Evolutionary conservation across 1,140 invertebrate species (phyloP), one percentile per base, ranked within the genome.

Genomic region (Holotrichia oblita): DNA sequence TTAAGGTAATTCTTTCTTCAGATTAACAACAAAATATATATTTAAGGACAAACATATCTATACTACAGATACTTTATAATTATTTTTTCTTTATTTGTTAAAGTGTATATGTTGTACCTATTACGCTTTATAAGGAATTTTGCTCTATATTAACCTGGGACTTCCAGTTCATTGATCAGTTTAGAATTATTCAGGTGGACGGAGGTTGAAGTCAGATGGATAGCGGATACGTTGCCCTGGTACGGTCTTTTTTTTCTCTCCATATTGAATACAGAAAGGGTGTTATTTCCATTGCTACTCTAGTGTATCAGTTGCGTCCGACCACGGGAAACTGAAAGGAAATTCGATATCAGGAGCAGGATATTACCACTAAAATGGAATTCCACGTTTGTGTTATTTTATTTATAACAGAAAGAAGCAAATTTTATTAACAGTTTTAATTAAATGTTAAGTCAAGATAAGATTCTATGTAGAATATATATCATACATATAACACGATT

Each of bases 191-290:
- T 55, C 48, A 55, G 48, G 48, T 55, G 48, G 48, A 55, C 48
- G 48, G 48, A 55, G 48, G n/a, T n/a, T 55, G 34, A 40, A 75
- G 73, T 75, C 73, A 75, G 73, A 42, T 75, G 73, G 73, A 40
- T 75, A 75, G 73, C 73, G 73, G 73, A 42, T 75, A 75, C 34
- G 40, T 75, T 55, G 48, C 48, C 17, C 12, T 34, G 12, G 48
- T 55, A 2, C 48, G 48, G n/a, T 55, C 48, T 0, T 55, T 55
- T 55, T 55, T 55, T 55, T 55, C 14, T n/a, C n/a, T 55, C 48
- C 48, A 55, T 55, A 55, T 55, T 55, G 48, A 55, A 55, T 55
- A 55, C 14, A 34, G 24, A 42, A 34, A 75, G 73, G 73, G 73
- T 75, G 73, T 75, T 75, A 40, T 41, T 44, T 44, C 27, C 48